Evolutionary conservation across 2,797 vertebrate genomes (phyloP).

Genomic region (Florisuga fusca): DNA sequence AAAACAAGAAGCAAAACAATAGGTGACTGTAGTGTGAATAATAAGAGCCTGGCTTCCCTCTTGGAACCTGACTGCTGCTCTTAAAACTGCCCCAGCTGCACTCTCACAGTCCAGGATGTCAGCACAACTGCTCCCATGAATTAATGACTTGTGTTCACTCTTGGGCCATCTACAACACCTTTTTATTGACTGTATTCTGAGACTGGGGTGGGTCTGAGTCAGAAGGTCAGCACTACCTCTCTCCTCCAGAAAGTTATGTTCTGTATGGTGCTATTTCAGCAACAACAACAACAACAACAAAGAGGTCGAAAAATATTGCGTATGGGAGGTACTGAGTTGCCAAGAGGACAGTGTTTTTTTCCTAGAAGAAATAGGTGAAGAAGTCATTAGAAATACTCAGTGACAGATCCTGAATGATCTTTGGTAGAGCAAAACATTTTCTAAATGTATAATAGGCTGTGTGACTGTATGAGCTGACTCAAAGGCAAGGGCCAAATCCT

Average conservation of each 20-base stretch:
- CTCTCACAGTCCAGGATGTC: constrained; percentile 72
- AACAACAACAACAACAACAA: background rate
- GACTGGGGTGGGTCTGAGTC: background rate
- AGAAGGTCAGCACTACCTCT: background rate
- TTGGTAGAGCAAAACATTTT: background rate
- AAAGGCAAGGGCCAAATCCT: background rate
- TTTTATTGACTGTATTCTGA: constrained; percentile 31
- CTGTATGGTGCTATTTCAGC: background rate
- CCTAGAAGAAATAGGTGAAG: background rate
- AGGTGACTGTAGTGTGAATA: constrained; percentile 71
- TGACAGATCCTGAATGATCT: background rate
- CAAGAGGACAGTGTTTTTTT: background rate
- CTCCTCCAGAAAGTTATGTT: background rate
- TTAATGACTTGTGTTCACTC: constrained; percentile 62
- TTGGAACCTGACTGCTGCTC: constrained; percentile 64
- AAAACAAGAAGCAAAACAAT: constrained; percentile 79
- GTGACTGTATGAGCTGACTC: background rate
- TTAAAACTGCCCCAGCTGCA: constrained; percentile 72
- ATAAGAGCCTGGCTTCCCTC: constrained; percentile 65
- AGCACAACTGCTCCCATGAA: constrained; percentile 59
- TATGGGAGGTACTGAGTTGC: background rate
- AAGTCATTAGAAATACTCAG: background rate
- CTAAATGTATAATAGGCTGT: background rate
- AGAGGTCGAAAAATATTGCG: background rate
- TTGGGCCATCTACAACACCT: background rate